Percentiles rank a stretch among this genome's conserved stretches.
Evolutionary conservation across 2,888 invertebrate species (phyloP).

Genomic region (Caenorhabditis macrosperma): DNA sequence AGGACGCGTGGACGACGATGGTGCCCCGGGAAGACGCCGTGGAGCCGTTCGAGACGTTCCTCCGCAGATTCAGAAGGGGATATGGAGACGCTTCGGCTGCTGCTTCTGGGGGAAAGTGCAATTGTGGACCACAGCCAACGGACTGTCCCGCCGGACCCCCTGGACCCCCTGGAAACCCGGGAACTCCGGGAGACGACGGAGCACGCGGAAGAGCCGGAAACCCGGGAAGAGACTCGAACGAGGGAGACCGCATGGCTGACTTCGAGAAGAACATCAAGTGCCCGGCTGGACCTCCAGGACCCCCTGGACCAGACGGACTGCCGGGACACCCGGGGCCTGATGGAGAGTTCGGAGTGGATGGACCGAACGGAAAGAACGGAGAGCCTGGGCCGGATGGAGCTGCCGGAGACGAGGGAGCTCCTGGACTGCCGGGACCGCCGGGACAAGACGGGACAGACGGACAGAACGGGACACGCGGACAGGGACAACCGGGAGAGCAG

Average conservation of each 20-base stretch:
- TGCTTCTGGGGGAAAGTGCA: constrained; percentile 44
- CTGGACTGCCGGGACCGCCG: constrained; percentile 57
- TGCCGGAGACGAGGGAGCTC: constrained; percentile 48
- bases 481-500: constrained; percentile 49
- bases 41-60: constrained; percentile 40
- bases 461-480: constrained; percentile 50
- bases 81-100: constrained; percentile 42
- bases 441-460: constrained; percentile 50
- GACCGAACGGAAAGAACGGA: constrained; percentile 50
- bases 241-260: constrained; percentile 44
- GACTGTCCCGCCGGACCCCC: constrained; percentile 58
- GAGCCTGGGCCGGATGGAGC: constrained; percentile 48
- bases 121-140: constrained; percentile 53
- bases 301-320: constrained; percentile 55
- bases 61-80: constrained; percentile 37
- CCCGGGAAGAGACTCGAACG: constrained; percentile 38
- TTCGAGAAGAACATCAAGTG: constrained; percentile 55
- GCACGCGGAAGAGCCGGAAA: constrained; percentile 52
- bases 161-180: constrained; percentile 54
- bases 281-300: constrained; percentile 60
- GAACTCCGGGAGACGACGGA: constrained; percentile 56
- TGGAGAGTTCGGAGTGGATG: constrained; percentile 52
- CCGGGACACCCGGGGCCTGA: constrained; percentile 57
- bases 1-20: constrained; percentile 54
- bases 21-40: constrained; percentile 41